phyloP scores from a whole-genome alignment of 2,797 vertebrate species.

The Capromys pilorides region DNA sequence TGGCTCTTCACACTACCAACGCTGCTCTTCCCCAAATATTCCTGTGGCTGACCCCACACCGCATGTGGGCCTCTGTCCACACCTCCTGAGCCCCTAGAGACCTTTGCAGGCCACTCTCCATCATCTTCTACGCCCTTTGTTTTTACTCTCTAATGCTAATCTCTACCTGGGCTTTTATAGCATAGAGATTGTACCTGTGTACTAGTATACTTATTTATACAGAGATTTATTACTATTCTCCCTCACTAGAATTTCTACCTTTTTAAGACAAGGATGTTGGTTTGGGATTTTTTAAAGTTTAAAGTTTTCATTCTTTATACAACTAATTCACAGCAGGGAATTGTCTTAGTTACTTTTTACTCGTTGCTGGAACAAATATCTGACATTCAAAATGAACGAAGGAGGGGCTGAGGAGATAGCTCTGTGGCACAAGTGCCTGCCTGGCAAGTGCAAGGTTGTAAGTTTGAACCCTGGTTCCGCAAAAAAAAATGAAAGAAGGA shows the following conservation, averaged over 20 bases:
- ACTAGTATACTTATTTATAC: background rate
- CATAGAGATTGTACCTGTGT: background rate
- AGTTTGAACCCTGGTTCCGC: too few relatives aligned
- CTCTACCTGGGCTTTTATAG: background rate
- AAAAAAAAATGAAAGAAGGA: too few relatives aligned
- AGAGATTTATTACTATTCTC: background rate
- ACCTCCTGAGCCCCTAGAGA: background rate
- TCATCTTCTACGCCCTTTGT: background rate
- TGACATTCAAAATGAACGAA: too few relatives aligned
- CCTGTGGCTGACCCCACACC: background rate
- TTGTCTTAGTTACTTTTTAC: too few relatives aligned
- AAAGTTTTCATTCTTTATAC: background rate
- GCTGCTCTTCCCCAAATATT: background rate
- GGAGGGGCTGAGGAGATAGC: too few relatives aligned
- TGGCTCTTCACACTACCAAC: background rate
- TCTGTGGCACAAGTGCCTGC: too few relatives aligned
- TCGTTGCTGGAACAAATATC: too few relatives aligned
- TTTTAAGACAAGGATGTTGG: background rate
- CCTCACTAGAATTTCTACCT: background rate
- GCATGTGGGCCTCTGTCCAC: background rate
- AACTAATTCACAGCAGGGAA: background rate
- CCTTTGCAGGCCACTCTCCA: background rate
- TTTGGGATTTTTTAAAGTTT: background rate
- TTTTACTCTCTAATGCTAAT: background rate
- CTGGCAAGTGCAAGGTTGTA: too few relatives aligned